These are phyloP conservation scores for Rhynchotus rufescens DNA, from an alignment of 2,797 vertebrate genomes.

Conservation along the genomic window DNA sequence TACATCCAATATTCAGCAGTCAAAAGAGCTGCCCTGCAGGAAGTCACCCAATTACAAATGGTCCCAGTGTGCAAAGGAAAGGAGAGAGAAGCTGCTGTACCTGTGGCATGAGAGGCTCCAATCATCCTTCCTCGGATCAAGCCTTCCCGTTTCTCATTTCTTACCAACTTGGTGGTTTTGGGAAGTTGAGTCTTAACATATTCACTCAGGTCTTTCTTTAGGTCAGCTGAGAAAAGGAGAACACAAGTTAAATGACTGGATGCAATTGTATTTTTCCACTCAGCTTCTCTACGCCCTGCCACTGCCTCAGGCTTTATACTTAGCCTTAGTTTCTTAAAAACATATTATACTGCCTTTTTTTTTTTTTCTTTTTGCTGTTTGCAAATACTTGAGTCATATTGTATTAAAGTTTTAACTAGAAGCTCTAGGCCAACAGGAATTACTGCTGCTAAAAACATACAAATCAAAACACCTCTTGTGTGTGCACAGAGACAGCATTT, in stretches of 20 bases:
- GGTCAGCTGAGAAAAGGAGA: slow-evolving; percentile 84
- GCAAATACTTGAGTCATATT: background rate
- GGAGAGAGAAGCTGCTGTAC: slow-evolving; percentile 68
- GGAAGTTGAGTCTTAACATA: slow-evolving; percentile 85
- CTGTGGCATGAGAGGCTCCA: slow-evolving; percentile 92
- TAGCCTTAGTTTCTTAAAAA: background rate
- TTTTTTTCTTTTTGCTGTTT: background rate
- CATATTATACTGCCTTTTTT: background rate
- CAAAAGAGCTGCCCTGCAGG: background rate
- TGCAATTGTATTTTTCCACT: background rate
- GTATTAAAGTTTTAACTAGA: background rate
- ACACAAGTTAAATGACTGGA: background rate
- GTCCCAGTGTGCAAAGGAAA: background rate
- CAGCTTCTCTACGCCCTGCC: background rate
- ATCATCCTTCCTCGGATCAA: slow-evolving; percentile 96
- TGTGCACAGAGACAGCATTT: background rate
- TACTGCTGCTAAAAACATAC: background rate
- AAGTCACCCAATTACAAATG: background rate
- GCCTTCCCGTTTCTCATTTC: slow-evolving; percentile 91
- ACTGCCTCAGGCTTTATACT: background rate
- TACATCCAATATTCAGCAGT: background rate
- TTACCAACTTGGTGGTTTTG: slow-evolving; percentile 87
- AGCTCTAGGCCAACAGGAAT: background rate
- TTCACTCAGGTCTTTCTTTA: slow-evolving; percentile 87
- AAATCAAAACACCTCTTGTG: background rate